Conservation (phyloP, 2,888 invertebrate species). For the Sturmia bella region DNA sequence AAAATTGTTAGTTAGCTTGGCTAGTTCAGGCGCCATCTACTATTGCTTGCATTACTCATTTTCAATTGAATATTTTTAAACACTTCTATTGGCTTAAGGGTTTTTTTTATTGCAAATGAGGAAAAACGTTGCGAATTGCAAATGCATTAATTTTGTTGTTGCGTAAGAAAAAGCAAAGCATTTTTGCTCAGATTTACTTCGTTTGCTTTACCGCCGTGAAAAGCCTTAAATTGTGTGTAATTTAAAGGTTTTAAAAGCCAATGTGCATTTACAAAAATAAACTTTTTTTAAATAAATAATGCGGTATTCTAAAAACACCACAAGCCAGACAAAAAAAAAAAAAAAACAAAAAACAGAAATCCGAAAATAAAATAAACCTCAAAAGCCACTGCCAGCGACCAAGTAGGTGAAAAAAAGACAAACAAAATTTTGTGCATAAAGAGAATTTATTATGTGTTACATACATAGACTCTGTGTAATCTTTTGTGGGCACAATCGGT, state of each 20-base stretch:
- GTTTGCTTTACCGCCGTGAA: too few relatives aligned
- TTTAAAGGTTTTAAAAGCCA: constrained; percentile 1
- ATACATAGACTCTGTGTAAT: constrained; percentile 44
- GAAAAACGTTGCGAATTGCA: too few relatives aligned
- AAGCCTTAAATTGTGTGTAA: too few relatives aligned
- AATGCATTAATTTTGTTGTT: too few relatives aligned
- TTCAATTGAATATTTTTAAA: too few relatives aligned
- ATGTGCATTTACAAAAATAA: constrained; percentile 12
- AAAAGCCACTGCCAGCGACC: constrained; percentile 43
- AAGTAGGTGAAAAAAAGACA: constrained; percentile 32
- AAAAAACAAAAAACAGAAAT: not conserved
- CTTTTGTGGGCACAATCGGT: constrained; percentile 25
- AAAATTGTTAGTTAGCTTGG: too few relatives aligned
- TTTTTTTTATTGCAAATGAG: too few relatives aligned
- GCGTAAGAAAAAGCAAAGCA: too few relatives aligned
- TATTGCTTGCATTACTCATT: too few relatives aligned
- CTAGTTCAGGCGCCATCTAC: too few relatives aligned
- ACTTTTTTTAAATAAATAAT: constrained; percentile 6
- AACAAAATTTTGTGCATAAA: constrained; percentile 49
- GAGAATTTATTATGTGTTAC: constrained; percentile 68
- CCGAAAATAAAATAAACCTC: constrained; percentile 25
- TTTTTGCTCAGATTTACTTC: too few relatives aligned
- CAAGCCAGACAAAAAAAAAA: constrained; percentile 25
- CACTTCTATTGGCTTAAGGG: too few relatives aligned
- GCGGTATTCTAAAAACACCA: constrained; percentile 60